Evolutionary conservation across 1,140 invertebrate species (phyloP), one percentile per base, ranked within the genome.

Genomic region (Hycleus cichorii): DNA sequence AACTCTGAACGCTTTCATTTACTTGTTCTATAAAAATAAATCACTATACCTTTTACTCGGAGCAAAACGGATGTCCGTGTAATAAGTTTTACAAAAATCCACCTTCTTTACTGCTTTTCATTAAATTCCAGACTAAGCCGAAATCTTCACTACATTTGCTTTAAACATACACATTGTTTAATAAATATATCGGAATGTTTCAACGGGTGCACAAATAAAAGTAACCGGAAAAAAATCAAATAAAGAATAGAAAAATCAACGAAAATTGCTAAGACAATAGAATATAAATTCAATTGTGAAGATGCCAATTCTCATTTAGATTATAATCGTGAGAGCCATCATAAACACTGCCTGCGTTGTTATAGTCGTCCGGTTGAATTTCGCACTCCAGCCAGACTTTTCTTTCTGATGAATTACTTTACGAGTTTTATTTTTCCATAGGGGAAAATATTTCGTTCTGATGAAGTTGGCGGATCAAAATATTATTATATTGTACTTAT

Each of bases 331-430:
- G 38, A 53, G 24, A 45, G 39, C 43, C 25, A 53, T 53, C 39
- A 8, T 45, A 32, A 32, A 46, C 51, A 45, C 42, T 42, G 27
- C 51, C 25, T 9, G 9, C 26, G 27, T 53, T 53, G 51, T 53
- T 53, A 53, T 53, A 25, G 26, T 38, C 11, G 43, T 53, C 26
- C 51, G 51, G 44, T 38, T 45, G 43, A 53, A 53, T 57, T 57
- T 38, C 47, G 47, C 56, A 49, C 56, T 49, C 39, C 32, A 12
- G 12, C 45, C 9, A 44, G 39, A 57, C 57, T 59, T 45, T 54
- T 49, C 46, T 53, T 48, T 44, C 62, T 64, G 62, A 64, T 64
- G 62, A 64, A 64, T 64, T 60, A 64, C 62, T 59, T 59, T 64
- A 64, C 54, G 62, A 57, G 58, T 60, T 64, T 60, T 60, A 64